Base-by-base conservation (phyloP, 2,888 invertebrate genomes). In the Aphelenchoides bicaudatus region DNA sequence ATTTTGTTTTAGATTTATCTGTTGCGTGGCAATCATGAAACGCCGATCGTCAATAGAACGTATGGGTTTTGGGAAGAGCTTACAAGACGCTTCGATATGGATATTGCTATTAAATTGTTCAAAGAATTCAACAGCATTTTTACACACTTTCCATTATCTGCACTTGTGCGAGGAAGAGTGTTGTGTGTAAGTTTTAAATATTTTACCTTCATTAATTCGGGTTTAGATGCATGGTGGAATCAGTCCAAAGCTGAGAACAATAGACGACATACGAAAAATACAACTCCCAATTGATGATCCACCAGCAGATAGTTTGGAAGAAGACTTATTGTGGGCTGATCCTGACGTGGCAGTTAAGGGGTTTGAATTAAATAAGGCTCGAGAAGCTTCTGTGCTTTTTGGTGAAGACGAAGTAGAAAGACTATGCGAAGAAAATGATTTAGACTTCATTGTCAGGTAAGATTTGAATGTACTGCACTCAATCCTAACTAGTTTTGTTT, bases 11-110 rank as follows among this genome's bases (percentile, higher is more conserved):
- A 62, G 62, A 68, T 74, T 55, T 70, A 50, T 50, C 49, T 72
- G 39, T 61, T 71, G 23, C 68, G 74, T 6, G 74, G 74, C 34
- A 73, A 73, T 53, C 73, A 73, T 54, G 73, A 73, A 48, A 73
- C 72, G 6, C 68, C 74, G 13, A 66, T 70, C 3, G 73, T 74
- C 43, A 73, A 73, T 61, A 53, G 61, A n/a, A 51, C 60, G 6
- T 65, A 65, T 56, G 65, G 62, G 5, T 65, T 65, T 43, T 64
- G 52, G 56, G 60, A 52, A 21, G 65, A 65, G 38, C 43, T 64
- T 23, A 28, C 37, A 34, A 30, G 34, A 23, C 64, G 64, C 34
- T 59, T 64, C 48, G 19, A 30, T 3, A 19, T 56, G 16, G 60
- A 60, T 3, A 31, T 58, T 21, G 64, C 64, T 10, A 47, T 65